phyloP scores from a whole-genome alignment of 2,888 invertebrate species.

The Nowickia ferox region DNA sequence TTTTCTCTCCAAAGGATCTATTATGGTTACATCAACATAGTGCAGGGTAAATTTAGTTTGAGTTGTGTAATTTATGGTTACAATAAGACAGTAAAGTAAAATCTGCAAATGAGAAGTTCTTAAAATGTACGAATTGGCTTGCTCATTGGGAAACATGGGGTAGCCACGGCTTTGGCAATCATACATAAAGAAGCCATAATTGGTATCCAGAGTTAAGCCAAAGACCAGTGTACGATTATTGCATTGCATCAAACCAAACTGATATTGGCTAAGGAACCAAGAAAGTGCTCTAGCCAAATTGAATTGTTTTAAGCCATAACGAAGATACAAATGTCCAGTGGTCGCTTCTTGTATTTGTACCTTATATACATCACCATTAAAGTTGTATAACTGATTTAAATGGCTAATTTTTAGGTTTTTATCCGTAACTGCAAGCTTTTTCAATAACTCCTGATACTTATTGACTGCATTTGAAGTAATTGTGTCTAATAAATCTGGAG shows the following conservation, averaged over 20 bases:
- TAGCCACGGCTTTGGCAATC: slow-evolving; percentile 86
- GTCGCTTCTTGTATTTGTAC: slow-evolving; percentile 85
- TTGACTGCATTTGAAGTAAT: slow-evolving; percentile 85
- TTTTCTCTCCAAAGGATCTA: slow-evolving; percentile 22
- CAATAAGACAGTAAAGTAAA: slow-evolving; percentile 86
- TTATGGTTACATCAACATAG: slow-evolving; percentile 76
- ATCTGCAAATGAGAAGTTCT: slow-evolving; percentile 86
- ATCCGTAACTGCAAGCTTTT: slow-evolving; percentile 83
- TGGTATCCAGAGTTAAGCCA: slow-evolving; percentile 80
- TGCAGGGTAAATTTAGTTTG: slow-evolving; percentile 85
- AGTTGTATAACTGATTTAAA: slow-evolving; percentile 84
- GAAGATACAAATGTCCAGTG: slow-evolving; percentile 85
- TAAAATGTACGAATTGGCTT: slow-evolving; percentile 85
- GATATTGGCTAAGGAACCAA: slow-evolving; percentile 85
- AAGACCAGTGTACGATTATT: slow-evolving; percentile 84
- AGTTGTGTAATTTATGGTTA: slow-evolving; percentile 85
- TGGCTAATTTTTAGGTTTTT: slow-evolving; percentile 85
- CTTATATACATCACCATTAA: slow-evolving; percentile 85
- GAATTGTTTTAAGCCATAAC: slow-evolving; percentile 83
- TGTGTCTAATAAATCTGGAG: slow-evolving; percentile 85
- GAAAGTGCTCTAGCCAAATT: slow-evolving; percentile 86
- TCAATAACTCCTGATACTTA: slow-evolving; percentile 84
- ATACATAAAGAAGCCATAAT: slow-evolving; percentile 86
- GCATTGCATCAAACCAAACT: slow-evolving; percentile 85
- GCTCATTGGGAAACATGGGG: slow-evolving; percentile 85